phyloP scores from a whole-genome alignment of 2,113 vertebrate species.

The Anser cygnoides region DNA sequence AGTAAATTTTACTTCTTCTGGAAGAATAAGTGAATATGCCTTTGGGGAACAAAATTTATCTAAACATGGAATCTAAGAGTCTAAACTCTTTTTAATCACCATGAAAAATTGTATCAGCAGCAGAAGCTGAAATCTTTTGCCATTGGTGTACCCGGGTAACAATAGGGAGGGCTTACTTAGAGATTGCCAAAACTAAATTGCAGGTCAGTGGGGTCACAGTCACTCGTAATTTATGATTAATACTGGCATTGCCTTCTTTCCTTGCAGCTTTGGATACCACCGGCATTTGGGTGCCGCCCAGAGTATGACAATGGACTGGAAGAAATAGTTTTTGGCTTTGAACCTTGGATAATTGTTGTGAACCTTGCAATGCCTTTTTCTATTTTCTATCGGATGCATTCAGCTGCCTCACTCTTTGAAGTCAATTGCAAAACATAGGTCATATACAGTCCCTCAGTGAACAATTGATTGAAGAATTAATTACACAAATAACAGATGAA shows the following conservation, averaged over 20 bases:
- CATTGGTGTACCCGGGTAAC: background rate
- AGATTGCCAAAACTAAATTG: background rate
- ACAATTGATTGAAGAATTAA: slow-evolving; percentile 32
- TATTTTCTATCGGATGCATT: slow-evolving; percentile 98
- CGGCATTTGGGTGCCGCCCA: slow-evolving; percentile 94
- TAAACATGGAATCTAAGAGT: background rate
- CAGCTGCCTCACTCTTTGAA: slow-evolving; percentile 93
- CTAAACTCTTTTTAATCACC: background rate
- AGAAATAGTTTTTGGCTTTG: slow-evolving; percentile 91
- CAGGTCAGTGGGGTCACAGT: background rate
- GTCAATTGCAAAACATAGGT: slow-evolving; percentile 89
- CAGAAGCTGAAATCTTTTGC: background rate
- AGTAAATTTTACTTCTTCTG: slow-evolving; percentile 4
- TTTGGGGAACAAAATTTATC: background rate
- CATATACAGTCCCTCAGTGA: background rate
- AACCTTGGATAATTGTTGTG: slow-evolving; percentile 93
- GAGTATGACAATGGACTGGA: slow-evolving; percentile 96
- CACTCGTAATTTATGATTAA: background rate
- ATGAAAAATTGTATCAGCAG: background rate
- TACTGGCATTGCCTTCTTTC: slow-evolving; percentile 17
- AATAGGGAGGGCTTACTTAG: background rate
- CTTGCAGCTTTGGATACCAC: slow-evolving; percentile 92
- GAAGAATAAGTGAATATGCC: background rate
- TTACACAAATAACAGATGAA: slow-evolving; percentile 28
- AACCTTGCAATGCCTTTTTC: slow-evolving; percentile 95